phyloP scores from a whole-genome alignment of 2,888 invertebrate genomes.

The Silvanus unidentatus region DNA sequence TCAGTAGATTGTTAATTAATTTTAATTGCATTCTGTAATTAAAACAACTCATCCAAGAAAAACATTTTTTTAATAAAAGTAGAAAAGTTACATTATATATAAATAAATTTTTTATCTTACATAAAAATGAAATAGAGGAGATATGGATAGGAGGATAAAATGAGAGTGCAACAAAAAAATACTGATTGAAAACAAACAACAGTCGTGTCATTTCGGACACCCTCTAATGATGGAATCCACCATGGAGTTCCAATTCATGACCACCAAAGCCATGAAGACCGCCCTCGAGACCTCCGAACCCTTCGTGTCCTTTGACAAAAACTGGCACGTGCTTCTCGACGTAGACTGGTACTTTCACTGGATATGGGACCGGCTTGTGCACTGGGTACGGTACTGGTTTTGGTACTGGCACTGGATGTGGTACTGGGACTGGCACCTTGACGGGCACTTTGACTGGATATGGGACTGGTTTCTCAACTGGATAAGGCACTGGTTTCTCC shows the following conservation, averaged over 20 bases:
- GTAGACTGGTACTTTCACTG: constrained; percentile 44
- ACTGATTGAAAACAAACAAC: constrained; percentile 1
- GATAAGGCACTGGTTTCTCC: constrained; percentile 51
- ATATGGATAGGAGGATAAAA: background rate
- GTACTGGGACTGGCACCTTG: constrained; percentile 50
- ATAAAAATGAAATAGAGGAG: too few relatives aligned
- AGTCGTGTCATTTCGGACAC: background rate
- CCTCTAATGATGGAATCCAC: constrained; percentile 1
- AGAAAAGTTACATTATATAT: too few relatives aligned
- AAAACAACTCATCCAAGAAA: too few relatives aligned
- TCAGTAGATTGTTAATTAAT: too few relatives aligned
- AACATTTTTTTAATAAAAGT: too few relatives aligned
- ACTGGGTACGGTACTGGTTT: constrained; percentile 37
- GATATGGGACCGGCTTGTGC: constrained; percentile 41
- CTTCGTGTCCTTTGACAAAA: constrained; percentile 32
- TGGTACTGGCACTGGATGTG: constrained; percentile 39
- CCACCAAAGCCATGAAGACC: constrained; percentile 19
- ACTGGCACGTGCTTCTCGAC: constrained; percentile 52
- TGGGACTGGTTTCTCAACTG: constrained; percentile 52
- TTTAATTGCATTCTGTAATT: too few relatives aligned
- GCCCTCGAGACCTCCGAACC: constrained; percentile 23
- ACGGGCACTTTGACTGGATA: constrained; percentile 45
- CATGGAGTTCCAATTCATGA: constrained; percentile 16
- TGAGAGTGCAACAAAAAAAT: constrained; percentile 7
- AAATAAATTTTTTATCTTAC: too few relatives aligned